These are phyloP conservation scores for Oryzias curvinotus DNA, from an alignment of 2,113 vertebrate species.

Conservation along the genomic window DNA sequence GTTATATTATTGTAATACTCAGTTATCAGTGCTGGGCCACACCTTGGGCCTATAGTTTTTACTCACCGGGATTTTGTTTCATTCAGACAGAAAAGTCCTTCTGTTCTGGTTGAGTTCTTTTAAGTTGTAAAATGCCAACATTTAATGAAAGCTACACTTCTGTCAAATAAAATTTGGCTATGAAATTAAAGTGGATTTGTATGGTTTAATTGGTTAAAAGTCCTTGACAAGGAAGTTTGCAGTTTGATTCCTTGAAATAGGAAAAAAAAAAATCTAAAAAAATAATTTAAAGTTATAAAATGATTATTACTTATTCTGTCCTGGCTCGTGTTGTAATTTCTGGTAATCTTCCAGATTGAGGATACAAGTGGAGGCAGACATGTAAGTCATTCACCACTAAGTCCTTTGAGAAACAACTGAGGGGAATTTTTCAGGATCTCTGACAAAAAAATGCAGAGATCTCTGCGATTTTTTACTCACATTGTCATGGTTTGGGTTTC, in stretches of 20 bases:
- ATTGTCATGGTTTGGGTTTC: no score
- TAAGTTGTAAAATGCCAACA: not conserved
- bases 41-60: conserved; percentile 4
- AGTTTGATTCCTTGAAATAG: not conserved
- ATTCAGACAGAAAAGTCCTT: not conserved
- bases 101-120: not conserved
- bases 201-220: not conserved
- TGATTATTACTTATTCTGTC: not conserved
- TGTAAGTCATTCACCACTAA: conserved; percentile 5
- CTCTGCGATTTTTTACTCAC: not conserved
- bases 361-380: not conserved
- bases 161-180: not conserved
- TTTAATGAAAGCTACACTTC: not conserved
- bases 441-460: not conserved
- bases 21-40: conserved; percentile 30
- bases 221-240: not conserved
- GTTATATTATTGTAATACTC: conserved; percentile 19
- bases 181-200: not conserved
- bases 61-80: not conserved
- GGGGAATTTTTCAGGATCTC: not conserved
- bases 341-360: conserved; percentile 28
- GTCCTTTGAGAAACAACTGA: not conserved
- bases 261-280: not conserved
- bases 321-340: not conserved
- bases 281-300: not conserved